phyloP scores from a whole-genome alignment of 1,140 invertebrate genomes.

The Drosophila ercepeae region DNA sequence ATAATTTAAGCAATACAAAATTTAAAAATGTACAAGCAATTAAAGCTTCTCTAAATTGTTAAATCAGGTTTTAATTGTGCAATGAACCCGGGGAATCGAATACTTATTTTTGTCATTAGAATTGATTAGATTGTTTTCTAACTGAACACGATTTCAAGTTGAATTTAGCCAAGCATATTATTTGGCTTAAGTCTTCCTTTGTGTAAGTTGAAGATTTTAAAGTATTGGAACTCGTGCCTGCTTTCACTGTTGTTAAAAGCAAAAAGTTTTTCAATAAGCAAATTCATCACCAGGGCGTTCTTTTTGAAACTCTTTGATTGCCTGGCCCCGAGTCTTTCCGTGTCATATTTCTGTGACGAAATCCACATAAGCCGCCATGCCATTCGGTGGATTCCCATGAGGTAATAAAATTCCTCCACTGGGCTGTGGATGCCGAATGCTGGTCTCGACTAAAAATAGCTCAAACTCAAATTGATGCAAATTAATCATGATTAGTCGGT shows the following conservation, averaged over 20 bases:
- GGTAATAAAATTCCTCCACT: slow-evolving; percentile 22
- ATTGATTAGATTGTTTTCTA: not conserved
- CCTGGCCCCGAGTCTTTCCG: not conserved
- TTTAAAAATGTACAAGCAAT: not conserved
- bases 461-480: slow-evolving; percentile 69
- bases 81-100: not conserved
- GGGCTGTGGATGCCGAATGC: slow-evolving; percentile 20
- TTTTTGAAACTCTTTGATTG: slow-evolving; percentile 4
- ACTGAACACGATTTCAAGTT: not conserved
- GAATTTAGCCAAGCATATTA: too few relatives aligned
- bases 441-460: slow-evolving; percentile 62
- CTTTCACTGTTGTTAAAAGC: not conserved
- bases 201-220: not conserved
- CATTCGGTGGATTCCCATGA: slow-evolving; percentile 11
- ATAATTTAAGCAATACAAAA: not conserved
- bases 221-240: not conserved
- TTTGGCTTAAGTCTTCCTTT: too few relatives aligned
- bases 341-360: slow-evolving; percentile 18
- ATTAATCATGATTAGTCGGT: slow-evolving; percentile 76
- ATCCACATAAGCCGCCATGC: slow-evolving; percentile 13
- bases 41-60: not conserved
- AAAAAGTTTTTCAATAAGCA: slow-evolving; percentile 17
- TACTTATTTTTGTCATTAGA: not conserved
- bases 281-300: too few relatives aligned
- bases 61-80: not conserved